A percentile compares a stretch with the other conserved stretches of the same genome.
Conservation (phyloP, 2,888 invertebrate genomes). For the Nomada ruficornis region DNA sequence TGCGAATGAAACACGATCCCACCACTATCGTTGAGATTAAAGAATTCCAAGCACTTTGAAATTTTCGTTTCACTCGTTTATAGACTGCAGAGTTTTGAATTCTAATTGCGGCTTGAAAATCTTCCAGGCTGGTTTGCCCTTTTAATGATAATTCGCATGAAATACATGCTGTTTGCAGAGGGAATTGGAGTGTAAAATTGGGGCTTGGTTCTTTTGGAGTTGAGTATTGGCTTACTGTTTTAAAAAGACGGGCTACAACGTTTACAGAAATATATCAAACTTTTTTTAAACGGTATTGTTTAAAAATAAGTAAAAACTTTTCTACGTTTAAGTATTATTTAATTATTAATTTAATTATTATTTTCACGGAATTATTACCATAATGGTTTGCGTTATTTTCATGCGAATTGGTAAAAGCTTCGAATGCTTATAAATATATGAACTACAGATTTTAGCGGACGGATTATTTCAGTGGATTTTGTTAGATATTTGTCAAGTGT, state of each 20-base stretch:
- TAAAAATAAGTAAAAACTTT: no score
- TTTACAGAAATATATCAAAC: background rate
- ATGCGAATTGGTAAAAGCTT: no score
- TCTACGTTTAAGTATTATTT: no score
- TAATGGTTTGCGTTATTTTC: no score
- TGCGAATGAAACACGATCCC: background rate
- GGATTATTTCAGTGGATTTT: no score
- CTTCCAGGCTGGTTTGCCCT: background rate
- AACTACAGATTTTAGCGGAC: no score
- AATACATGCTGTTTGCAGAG: background rate
- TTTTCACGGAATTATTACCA: no score
- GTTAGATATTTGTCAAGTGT: no score
- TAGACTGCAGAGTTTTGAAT: background rate
- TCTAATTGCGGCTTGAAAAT: background rate
- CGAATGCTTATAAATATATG: no score
- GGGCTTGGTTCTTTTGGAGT: background rate
- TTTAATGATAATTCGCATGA: background rate
- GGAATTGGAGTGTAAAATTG: constrained; percentile 8
- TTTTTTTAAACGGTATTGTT: background rate
- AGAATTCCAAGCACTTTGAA: background rate
- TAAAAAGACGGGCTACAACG: background rate
- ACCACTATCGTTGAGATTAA: background rate
- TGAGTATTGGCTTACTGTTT: background rate
- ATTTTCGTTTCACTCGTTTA: background rate
- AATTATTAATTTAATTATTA: no score